Evolutionary conservation across 2,888 invertebrate genomes (phyloP).

Genomic region (Drosophila greeni): DNA sequence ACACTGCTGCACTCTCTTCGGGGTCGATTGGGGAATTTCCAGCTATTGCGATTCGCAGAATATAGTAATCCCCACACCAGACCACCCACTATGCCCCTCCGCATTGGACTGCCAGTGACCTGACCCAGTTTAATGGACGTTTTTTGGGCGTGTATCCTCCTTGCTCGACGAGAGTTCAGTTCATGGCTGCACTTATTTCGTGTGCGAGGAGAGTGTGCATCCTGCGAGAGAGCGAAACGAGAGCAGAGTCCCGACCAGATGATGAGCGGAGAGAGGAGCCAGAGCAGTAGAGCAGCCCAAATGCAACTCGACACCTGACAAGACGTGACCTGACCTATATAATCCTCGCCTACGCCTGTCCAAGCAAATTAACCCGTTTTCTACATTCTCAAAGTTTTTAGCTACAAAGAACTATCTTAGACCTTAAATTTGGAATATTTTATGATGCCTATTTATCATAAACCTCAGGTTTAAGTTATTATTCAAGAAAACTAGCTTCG

Average conservation of each 20-base stretch:
- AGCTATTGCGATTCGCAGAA: slow-evolving; percentile 52
- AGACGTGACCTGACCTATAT: slow-evolving; percentile 48
- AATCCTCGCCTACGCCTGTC: slow-evolving; percentile 12
- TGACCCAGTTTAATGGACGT: slow-evolving; percentile 67
- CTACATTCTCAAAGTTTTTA: background rate
- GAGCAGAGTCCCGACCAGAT: slow-evolving; percentile 6
- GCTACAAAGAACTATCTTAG: background rate
- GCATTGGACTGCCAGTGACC: slow-evolving; percentile 53
- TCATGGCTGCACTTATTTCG: slow-evolving; percentile 64
- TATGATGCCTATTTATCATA: background rate
- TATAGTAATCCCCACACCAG: slow-evolving; percentile 9
- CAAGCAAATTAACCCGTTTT: slow-evolving; percentile 6
- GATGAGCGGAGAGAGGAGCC: slow-evolving; percentile 3
- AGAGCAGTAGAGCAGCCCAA: slow-evolving; percentile 7
- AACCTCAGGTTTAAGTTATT: no score
- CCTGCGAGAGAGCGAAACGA: slow-evolving; percentile 23
- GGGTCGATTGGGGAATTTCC: slow-evolving; percentile 66
- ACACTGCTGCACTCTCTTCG: slow-evolving; percentile 35
- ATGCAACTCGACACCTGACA: slow-evolving; percentile 39
- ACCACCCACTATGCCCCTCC: background rate
- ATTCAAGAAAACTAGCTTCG: background rate
- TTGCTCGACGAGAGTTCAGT: slow-evolving; percentile 60
- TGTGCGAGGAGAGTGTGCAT: slow-evolving; percentile 4
- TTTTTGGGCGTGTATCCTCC: slow-evolving; percentile 72
- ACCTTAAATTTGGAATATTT: background rate